These are phyloP conservation scores for Onthophagus sagittarius DNA, from an alignment of 2,888 invertebrate species.

Conservation along the genomic window DNA sequence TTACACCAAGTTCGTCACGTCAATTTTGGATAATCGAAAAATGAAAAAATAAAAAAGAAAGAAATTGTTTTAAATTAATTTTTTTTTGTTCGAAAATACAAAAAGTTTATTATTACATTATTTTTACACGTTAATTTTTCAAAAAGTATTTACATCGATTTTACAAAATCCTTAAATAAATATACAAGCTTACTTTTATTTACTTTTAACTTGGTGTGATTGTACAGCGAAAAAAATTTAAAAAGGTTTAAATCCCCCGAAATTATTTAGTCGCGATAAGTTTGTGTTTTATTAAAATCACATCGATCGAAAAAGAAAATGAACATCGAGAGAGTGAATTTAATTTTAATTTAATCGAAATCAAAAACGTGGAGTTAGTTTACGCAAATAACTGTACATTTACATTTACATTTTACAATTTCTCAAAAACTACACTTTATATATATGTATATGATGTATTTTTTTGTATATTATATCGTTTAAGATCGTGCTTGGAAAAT, in stretches of 20 bases:
- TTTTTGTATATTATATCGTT: constrained; percentile 15
- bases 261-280: no score
- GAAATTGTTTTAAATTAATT: not conserved
- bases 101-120: not conserved
- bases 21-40: not conserved
- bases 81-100: not conserved
- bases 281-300: not conserved
- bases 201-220: constrained; percentile 13
- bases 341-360: constrained; percentile 36
- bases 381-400: constrained; percentile 43
- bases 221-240: no score
- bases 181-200: not conserved
- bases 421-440: constrained; percentile 22
- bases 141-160: no score
- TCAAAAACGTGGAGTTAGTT: constrained; percentile 25
- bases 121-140: no score
- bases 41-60: not conserved
- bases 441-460: constrained; percentile 26
- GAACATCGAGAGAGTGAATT: constrained; percentile 29
- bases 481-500: constrained; percentile 25
- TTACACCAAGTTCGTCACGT: no score
- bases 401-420: constrained; percentile 40
- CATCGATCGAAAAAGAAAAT: not conserved
- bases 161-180: no score
- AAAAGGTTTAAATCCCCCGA: no score